Evolutionary conservation across 2,888 invertebrate genomes (phyloP).

Genomic region (Cotesia congregata): DNA sequence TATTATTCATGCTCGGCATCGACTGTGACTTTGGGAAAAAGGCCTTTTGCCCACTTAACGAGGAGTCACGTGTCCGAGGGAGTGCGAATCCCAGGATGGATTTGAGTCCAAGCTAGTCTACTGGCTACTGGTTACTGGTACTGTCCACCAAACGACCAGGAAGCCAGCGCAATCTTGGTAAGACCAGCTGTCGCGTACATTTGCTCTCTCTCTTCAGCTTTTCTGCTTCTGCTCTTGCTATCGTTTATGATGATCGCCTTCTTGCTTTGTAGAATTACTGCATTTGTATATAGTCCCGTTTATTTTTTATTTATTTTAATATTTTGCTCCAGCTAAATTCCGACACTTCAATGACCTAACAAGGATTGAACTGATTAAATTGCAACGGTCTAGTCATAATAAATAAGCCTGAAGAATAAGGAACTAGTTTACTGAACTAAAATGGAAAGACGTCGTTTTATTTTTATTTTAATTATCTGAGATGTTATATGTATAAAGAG

Average conservation of each 20-base stretch:
- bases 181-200: conserved; percentile 16
- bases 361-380: too few relatives aligned
- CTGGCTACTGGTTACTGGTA: conserved; percentile 3
- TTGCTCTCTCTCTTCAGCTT: neutral
- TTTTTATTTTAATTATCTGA: too few relatives aligned
- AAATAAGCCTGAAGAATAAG: too few relatives aligned
- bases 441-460: too few relatives aligned
- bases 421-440: too few relatives aligned
- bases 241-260: conserved; percentile 13
- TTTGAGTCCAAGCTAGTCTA: conserved; percentile 30
- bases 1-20: conserved; percentile 43
- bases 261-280: conserved; percentile 18
- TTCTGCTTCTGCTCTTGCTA: neutral
- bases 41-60: conserved; percentile 43
- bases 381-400: too few relatives aligned
- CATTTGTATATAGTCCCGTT: conserved; percentile 6
- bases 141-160: conserved; percentile 28
- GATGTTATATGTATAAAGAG: too few relatives aligned
- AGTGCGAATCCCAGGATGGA: conserved; percentile 41
- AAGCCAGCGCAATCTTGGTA: conserved; percentile 13
- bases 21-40: conserved; percentile 43
- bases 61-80: conserved; percentile 42
- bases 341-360: too few relatives aligned
- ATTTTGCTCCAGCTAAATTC: neutral
- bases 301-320: neutral